phyloP scores from a whole-genome alignment of 2,888 invertebrate species.

The Carterocephalus palaemon region DNA sequence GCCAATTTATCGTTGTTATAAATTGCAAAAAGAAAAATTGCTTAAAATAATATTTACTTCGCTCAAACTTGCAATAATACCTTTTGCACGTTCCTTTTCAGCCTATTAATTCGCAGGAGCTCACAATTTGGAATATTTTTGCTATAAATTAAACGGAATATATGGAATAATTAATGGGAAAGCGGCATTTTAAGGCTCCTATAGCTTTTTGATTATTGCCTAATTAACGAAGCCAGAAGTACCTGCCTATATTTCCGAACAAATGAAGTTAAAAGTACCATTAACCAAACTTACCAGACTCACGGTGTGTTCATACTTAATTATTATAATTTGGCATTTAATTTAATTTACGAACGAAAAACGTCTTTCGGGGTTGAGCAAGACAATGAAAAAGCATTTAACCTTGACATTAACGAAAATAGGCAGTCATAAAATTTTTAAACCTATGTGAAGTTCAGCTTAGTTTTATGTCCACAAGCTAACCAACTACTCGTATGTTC shows the following conservation, averaged over 20 bases:
- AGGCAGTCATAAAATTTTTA: slow-evolving; percentile 10
- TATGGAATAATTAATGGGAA: slow-evolving; percentile 11
- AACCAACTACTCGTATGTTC: too few species aligned
- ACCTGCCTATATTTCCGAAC: slow-evolving; percentile 5
- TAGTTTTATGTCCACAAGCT: too few species aligned
- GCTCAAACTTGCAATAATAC: too few species aligned
- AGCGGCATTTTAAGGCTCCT: slow-evolving; percentile 4
- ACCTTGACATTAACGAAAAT: slow-evolving; percentile 21
- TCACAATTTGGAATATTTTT: slow-evolving; percentile 12
- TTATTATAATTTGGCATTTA: slow-evolving; percentile 18
- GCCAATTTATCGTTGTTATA: too few species aligned
- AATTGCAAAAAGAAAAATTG: too few species aligned
- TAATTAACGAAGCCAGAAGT: slow-evolving; percentile 17
- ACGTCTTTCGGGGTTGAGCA: slow-evolving; percentile 11
- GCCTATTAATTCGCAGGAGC: not conserved
- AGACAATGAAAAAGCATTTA: slow-evolving; percentile 18
- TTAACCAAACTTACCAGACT: slow-evolving; percentile 14
- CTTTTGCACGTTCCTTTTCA: not conserved
- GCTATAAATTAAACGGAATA: slow-evolving; percentile 16
- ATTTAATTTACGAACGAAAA: slow-evolving; percentile 19
- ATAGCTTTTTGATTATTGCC: slow-evolving; percentile 12
- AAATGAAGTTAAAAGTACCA: slow-evolving; percentile 19
- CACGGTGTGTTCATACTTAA: slow-evolving; percentile 11
- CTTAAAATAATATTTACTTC: too few species aligned
- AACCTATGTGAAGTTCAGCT: slow-evolving; percentile 6